A percentile compares a stretch with the other conserved stretches of the same genome.
These are phyloP conservation scores for Myotis daubentonii DNA, from an alignment of 2,797 vertebrate genomes.

Conservation along the genomic window DNA sequence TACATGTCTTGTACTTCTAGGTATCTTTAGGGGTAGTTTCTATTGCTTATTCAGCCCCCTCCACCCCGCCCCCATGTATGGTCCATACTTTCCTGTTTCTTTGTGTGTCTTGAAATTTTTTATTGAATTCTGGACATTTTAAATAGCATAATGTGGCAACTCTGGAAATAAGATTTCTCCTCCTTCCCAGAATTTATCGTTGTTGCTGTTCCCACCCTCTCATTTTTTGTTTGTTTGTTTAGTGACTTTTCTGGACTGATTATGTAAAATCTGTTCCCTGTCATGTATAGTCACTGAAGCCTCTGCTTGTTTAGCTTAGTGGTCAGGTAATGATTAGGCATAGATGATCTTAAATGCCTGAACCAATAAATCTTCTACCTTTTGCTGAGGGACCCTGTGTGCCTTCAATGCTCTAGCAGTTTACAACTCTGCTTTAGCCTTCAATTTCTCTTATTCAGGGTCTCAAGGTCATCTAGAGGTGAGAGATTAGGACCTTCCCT, in stretches of 20 bases:
- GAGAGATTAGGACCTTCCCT: not conserved
- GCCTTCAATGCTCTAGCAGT: not conserved
- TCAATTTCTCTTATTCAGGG: not conserved
- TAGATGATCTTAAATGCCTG: not conserved
- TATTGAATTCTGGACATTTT: not conserved
- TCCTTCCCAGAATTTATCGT: not conserved
- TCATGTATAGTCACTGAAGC: not conserved
- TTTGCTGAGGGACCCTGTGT: not conserved
- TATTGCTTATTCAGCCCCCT: not conserved
- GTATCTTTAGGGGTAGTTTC: not conserved
- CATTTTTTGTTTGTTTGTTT: not conserved
- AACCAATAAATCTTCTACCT: not conserved
- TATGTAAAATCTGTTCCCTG: not conserved
- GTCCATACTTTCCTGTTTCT: not conserved
- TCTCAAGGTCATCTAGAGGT: not conserved
- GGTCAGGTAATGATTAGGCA: not conserved
- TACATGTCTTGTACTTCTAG: not conserved
- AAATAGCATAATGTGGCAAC: not conserved
- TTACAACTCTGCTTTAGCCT: not conserved
- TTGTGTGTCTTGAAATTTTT: not conserved
- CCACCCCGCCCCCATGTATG: fast-evolving
- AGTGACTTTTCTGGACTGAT: not conserved
- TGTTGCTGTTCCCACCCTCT: not conserved
- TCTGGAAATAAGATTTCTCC: not conserved
- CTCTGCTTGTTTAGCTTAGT: not conserved